phyloP scores from a whole-genome alignment of 2,888 invertebrate species.

The Drosophila neutralis region DNA sequence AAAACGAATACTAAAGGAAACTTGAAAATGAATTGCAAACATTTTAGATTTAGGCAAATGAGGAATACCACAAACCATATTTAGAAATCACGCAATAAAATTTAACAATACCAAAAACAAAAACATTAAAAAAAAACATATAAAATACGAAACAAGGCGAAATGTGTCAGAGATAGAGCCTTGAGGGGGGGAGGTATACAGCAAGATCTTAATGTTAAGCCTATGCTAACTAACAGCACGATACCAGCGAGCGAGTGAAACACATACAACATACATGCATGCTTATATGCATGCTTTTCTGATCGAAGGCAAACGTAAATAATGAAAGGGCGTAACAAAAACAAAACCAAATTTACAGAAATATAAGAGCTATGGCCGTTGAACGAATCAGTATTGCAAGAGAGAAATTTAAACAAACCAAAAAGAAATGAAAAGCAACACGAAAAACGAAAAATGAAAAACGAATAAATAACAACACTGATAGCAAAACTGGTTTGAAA shows the following conservation, averaged over 20 bases:
- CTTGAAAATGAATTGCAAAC: constrained; percentile 43
- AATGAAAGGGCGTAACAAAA: constrained; percentile 1
- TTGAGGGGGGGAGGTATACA: constrained; percentile 17
- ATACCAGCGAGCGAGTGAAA: constrained; percentile 5
- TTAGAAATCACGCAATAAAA: constrained; percentile 51
- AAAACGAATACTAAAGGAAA: constrained; percentile 36
- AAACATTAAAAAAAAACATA: constrained; percentile 7
- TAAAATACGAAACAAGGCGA: constrained; percentile 3
- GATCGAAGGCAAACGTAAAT: constrained; percentile 13
- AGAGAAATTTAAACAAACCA: constrained; percentile 39
- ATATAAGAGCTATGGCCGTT: constrained; percentile 31
- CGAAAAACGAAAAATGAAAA: neutral
- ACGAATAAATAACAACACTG: constrained; percentile 7
- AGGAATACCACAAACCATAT: constrained; percentile 38
- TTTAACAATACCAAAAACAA: constrained; percentile 28
- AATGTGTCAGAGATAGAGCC: constrained; percentile 10
- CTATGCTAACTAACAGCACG: constrained; percentile 25
- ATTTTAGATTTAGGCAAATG: constrained; percentile 57
- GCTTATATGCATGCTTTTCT: constrained; percentile 12
- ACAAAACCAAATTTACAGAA: constrained; percentile 24
- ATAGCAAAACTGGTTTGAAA: constrained; percentile 39
- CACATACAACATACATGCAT: neutral
- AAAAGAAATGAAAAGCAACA: neutral
- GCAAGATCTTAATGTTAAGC: constrained; percentile 14
- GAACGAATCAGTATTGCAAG: constrained; percentile 59